Percentiles rank a stretch among this genome's conserved stretches.
These are phyloP conservation scores for Conger conger DNA, from an alignment of 2,113 vertebrate genomes.

Conservation along the genomic window DNA sequence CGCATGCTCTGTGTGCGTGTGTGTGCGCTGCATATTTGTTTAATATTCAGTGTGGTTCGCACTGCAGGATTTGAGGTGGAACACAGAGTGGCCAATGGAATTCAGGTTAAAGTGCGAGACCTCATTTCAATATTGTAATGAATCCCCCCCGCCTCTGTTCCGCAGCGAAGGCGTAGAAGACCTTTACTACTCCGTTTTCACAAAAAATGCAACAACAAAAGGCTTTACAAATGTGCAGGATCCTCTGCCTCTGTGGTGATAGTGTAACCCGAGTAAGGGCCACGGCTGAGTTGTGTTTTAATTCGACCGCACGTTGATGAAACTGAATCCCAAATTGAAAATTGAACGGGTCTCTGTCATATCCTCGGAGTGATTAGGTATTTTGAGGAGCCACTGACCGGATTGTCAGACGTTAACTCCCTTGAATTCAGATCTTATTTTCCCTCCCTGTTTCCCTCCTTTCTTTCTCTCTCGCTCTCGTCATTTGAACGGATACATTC, in stretches of 20 bases:
- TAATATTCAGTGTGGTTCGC: background rate
- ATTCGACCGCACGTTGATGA: background rate
- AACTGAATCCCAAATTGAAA: background rate
- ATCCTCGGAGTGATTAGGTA: background rate
- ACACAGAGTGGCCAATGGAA: background rate
- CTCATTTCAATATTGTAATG: constrained; percentile 7
- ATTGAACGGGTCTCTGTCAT: background rate
- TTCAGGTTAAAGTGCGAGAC: background rate
- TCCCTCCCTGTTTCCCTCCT: background rate
- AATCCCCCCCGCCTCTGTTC: background rate
- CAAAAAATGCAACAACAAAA: background rate
- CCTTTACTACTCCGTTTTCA: background rate
- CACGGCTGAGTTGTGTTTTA: background rate
- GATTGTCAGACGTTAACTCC: constrained; percentile 34
- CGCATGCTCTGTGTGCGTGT: constrained; percentile 30
- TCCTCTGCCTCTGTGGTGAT: background rate
- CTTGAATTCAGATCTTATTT: constrained; percentile 61
- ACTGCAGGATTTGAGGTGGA: background rate
- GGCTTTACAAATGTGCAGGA: background rate
- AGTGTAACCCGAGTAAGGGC: background rate
- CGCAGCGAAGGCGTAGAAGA: background rate
- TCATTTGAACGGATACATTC: constrained; percentile 99
- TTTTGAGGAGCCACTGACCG: background rate
- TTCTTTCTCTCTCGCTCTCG: constrained; percentile 63
- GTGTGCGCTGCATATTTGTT: constrained; percentile 32